A percentile compares a stretch with the other conserved stretches of the same genome.
phyloP scores from a whole-genome alignment of 2,797 vertebrate genomes.

The Scarus forsteni region DNA sequence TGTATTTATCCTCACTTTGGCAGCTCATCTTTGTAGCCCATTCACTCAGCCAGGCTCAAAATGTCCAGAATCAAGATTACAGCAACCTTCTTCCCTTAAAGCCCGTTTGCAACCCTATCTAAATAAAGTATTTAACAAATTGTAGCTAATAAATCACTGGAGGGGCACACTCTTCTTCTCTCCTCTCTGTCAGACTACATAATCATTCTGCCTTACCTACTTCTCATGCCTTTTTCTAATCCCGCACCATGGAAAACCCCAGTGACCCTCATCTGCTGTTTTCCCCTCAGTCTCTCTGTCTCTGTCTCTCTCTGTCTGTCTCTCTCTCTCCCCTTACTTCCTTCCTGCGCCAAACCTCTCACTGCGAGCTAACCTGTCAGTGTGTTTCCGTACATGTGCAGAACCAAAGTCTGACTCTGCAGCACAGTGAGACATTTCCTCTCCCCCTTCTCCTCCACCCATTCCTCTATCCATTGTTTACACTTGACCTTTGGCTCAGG shows the following conservation, averaged over 20 bases:
- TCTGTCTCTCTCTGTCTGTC: slow-evolving; percentile 22
- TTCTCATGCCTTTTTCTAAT: slow-evolving; percentile 53
- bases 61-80: background rate
- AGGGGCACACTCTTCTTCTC: background rate
- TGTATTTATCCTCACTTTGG: fast-evolving
- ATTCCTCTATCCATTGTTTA: slow-evolving; percentile 64
- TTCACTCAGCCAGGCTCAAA: slow-evolving; percentile 15
- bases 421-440: slow-evolving; percentile 66
- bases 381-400: slow-evolving; percentile 39
- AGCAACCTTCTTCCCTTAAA: background rate
- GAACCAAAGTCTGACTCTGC: slow-evolving; percentile 20
- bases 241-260: slow-evolving; percentile 74
- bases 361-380: slow-evolving; percentile 14
- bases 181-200: background rate
- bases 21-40: slow-evolving; percentile 25
- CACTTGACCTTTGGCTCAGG: slow-evolving; percentile 31
- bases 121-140: background rate
- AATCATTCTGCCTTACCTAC: slow-evolving; percentile 25
- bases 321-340: slow-evolving; percentile 45
- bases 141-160: background rate
- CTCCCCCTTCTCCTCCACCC: slow-evolving; percentile 45
- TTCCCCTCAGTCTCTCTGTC: slow-evolving; percentile 39
- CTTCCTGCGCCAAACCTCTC: slow-evolving; percentile 60
- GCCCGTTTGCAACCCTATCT: background rate
- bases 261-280: slow-evolving; percentile 49